phyloP scores from a whole-genome alignment of 2,888 invertebrate genomes.

The Apomyelois bistriatella region DNA sequence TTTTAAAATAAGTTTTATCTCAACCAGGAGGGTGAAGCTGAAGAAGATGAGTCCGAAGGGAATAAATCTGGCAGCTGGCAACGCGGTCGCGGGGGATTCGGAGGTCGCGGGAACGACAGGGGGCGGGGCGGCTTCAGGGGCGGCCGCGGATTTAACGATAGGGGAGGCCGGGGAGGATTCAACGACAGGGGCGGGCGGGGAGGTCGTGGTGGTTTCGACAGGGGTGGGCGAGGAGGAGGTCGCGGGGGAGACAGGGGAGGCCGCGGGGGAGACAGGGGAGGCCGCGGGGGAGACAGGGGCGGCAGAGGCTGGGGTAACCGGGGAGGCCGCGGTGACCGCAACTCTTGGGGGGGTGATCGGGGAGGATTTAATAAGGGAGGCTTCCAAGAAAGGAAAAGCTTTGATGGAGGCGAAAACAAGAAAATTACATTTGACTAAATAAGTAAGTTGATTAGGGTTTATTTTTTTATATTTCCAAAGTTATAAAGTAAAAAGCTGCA shows the following conservation, averaged over 20 bases:
- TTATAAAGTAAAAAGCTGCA: no score
- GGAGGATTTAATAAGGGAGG: constrained; percentile 59
- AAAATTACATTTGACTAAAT: constrained; percentile 85
- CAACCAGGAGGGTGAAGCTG: constrained; percentile 62
- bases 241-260: constrained; percentile 44
- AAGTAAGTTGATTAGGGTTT: constrained; percentile 36
- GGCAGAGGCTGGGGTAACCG: constrained; percentile 36
- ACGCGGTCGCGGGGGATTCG: constrained; percentile 42
- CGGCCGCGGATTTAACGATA: constrained; percentile 44
- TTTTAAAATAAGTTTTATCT: constrained; percentile 47
- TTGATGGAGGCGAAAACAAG: constrained; percentile 83
- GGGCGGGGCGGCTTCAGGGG: constrained; percentile 54
- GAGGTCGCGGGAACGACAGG: constrained; percentile 47
- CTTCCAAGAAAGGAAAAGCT: constrained; percentile 83
- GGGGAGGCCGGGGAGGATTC: constrained; percentile 44
- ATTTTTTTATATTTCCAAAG: no score
- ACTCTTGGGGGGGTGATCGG: constrained; percentile 41
- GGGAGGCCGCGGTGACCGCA: constrained; percentile 49
- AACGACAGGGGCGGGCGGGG: constrained; percentile 34
- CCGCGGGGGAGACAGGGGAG: constrained; percentile 45
- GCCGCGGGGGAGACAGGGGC: constrained; percentile 39
- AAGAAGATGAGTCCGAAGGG: constrained; percentile 42
- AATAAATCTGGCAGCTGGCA: constrained; percentile 50
- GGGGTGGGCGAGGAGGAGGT: constrained; percentile 43
- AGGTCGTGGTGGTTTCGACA: constrained; percentile 32